Conservation (phyloP, 92 coral and sea anemone genomes). For the Nematostella vectensis region DNA sequence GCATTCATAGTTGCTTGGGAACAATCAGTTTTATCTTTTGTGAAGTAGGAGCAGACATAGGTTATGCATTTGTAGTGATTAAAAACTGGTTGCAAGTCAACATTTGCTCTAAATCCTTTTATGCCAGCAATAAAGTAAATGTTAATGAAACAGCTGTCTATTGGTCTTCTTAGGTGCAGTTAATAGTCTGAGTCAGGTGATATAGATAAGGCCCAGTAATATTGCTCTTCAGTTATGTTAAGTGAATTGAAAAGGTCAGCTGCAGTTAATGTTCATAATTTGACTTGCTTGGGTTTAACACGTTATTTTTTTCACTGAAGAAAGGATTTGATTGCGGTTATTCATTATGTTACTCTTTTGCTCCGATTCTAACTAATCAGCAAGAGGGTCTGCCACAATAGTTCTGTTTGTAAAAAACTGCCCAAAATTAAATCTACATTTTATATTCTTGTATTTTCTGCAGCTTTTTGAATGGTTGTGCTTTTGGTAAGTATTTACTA, state of each 20-base stretch:
- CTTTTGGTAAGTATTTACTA: conserved; percentile 45
- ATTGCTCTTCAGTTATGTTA: conserved; percentile 21
- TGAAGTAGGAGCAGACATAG: conserved; percentile 24
- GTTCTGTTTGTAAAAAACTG: conserved; percentile 63
- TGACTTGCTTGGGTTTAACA: conserved; percentile 22
- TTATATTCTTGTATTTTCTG: conserved; percentile 47
- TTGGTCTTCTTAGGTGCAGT: conserved; percentile 23
- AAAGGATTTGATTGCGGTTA: conserved; percentile 33
- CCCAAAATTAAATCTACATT: conserved; percentile 62
- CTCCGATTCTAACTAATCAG: conserved; percentile 37
- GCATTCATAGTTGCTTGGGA: conserved; percentile 57
- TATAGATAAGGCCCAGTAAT: conserved; percentile 36
- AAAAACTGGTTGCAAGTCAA: conserved; percentile 44
- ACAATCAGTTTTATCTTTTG: conserved; percentile 39
- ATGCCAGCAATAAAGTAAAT: conserved; percentile 28
- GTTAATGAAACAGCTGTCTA: conserved; percentile 35
- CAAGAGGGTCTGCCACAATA: conserved; percentile 48
- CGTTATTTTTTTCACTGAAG: conserved; percentile 28
- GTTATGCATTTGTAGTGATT: conserved; percentile 45
- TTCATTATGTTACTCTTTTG: conserved; percentile 10
- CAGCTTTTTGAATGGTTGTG: conserved; percentile 49
- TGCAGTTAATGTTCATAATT: conserved; percentile 14
- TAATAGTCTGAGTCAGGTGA: conserved; percentile 34
- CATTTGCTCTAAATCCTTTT: conserved; percentile 32
- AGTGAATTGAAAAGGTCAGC: conserved; percentile 20